Base-by-base conservation (phyloP, 2,797 vertebrate species). In the Molossus molossus region DNA sequence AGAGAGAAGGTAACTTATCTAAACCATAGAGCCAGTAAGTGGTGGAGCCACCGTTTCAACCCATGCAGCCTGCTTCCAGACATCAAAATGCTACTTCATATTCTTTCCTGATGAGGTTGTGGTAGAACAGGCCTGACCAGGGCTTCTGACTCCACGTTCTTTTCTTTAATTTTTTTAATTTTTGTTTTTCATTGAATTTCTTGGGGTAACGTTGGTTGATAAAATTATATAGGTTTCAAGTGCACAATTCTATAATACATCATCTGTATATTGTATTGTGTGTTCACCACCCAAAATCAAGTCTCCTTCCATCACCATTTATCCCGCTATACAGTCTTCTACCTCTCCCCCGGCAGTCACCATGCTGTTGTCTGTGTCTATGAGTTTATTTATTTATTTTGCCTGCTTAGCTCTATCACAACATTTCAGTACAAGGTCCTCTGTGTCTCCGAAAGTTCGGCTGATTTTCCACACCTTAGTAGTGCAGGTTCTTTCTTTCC, bases 361-460 rank as follows among this genome's bases (percentile, higher is more conserved):
- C 76, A 14, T 25, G 14, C 76, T 58, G 21, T 37, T 37, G 21
- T 37, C 53, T 37, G n/a, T 37, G 33, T 33, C n/a, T 37, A 15
- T 45, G 69, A 73, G 18, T 55, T n/a, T 45, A 15, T 13, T 76
- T 33, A 33, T 76, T n/a, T 53, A 17, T 76, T n/a, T n/a, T 25
- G 40, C 53, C 23, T 25, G 37, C 33, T 15, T 20, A 5, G 6
- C 33, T 73, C n/a, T 6, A 55, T 0, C 0, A 6, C 13, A n/a
- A 29, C 14, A 20, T 73, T 90, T 92, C 14, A 10, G 25, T 3
- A 3, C 29, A 53, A 90, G 40, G 15, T 69, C 6, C 29, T 77
- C 25, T 45, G 0, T 37, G 60, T 50, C 67, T 96, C 67, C 50
- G 21, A 73, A 45, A 84, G 11, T 17, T 79, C 33, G 72, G 27